Base-by-base conservation (phyloP, 2,113 vertebrate genomes). In the Galemys pyrenaicus region DNA sequence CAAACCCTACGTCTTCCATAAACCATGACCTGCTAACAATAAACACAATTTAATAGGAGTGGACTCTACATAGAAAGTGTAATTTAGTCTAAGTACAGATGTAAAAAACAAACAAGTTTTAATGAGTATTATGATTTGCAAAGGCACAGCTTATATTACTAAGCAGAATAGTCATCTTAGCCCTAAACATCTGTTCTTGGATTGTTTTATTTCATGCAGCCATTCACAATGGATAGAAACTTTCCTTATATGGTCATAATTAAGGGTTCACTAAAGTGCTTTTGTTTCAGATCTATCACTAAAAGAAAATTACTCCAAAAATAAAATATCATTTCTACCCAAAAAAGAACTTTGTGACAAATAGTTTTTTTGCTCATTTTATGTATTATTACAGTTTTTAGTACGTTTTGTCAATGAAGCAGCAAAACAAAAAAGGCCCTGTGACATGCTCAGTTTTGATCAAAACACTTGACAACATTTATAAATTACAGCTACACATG, bases 61-160 rank as follows among this genome's bases (percentile, higher is more conserved):
- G 24, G 41, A 73, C 16, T 60, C 19, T 9, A 56, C 35, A 73
- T 82, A 67, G 60, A 51, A 68, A 17, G 3, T 12, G 65, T 32
- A 62, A 68, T 87, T 75, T 68, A 92, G 46, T 65, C 39, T 49
- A 81, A 92, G 19, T 58, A 28, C 85, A 95, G 35, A 82, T 90
- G 15, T 74, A 35, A 32, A 67, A 87, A 94, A 65, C 62, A 89
- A 44, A 68, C 19, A 37, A 82, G 78, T 89, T 75, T 54, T 86
- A 74, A 81, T 39, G 30, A 84, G 54, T 15, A 15, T 51, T 26
- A 67, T 78, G 39, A 60, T 35, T 87, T 81, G 16, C 17, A 58
- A 79, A 94, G 24, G 26, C 26, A 65, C 30, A 19, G 3, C 64
- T 92, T 96, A 49, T 71, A 41, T 65, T 80, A 41, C 32, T 46